phyloP scores from a whole-genome alignment of 2,888 invertebrate genomes.

The Tineola bisselliella region DNA sequence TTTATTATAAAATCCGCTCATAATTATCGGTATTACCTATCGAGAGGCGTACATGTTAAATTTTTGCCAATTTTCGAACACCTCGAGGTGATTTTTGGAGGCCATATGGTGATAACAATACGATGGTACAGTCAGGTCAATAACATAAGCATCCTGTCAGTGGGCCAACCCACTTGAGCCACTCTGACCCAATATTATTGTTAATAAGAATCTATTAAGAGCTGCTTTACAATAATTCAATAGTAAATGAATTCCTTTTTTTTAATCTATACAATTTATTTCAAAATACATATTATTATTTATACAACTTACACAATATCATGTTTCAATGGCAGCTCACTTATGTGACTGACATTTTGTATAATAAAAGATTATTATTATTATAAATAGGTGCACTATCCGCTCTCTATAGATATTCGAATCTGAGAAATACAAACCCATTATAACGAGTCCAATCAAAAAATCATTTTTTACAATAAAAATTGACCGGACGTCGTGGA shows the following conservation, averaged over 20 bases:
- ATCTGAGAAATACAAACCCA: conserved; percentile 32
- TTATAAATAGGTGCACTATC: too few species aligned
- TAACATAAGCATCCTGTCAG: conserved; percentile 55
- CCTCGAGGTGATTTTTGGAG: conserved; percentile 40
- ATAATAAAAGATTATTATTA: too few species aligned
- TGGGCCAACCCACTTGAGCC: conserved; percentile 52
- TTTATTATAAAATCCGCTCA: neutral
- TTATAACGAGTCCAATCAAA: conserved; percentile 62
- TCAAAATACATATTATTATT: too few species aligned
- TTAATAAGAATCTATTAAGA: conserved; percentile 29
- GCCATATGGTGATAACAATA: conserved; percentile 60
- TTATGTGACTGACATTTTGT: too few species aligned
- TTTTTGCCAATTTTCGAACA: conserved; percentile 36
- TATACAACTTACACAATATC: too few species aligned
- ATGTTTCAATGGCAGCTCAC: too few species aligned
- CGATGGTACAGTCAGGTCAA: conserved; percentile 46
- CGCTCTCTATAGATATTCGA: conserved; percentile 33
- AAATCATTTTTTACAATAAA: conserved; percentile 65
- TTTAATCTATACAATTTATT: too few species aligned
- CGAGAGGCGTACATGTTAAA: conserved; percentile 17
- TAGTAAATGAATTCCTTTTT: too few species aligned
- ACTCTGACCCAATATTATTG: conserved; percentile 39
- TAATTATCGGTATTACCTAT: conserved; percentile 14
- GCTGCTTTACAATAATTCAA: too few species aligned
- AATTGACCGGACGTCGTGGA: conserved; percentile 47